These are phyloP conservation scores for Andrena minutula DNA, from an alignment of 2,888 invertebrate species.

Conservation along the genomic window DNA sequence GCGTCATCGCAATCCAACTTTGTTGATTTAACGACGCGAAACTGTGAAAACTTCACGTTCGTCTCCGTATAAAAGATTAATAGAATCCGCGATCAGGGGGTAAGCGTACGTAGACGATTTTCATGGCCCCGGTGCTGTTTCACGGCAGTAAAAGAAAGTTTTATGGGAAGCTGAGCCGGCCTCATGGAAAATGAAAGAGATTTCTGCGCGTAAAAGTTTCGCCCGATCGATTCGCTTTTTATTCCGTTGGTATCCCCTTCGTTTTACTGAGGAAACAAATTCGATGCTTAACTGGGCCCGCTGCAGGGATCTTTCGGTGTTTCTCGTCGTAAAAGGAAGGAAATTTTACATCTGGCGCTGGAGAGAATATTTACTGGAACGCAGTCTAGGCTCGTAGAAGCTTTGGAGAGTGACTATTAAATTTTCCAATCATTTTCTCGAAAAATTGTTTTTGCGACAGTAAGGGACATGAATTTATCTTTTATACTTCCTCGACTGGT, in stretches of 20 bases:
- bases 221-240: background rate
- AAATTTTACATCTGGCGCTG: background rate
- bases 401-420: too few relatives aligned
- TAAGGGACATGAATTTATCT: too few relatives aligned
- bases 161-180: conserved; percentile 1
- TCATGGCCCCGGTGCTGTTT: background rate
- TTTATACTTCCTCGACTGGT: too few relatives aligned
- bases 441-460: too few relatives aligned
- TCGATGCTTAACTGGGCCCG: background rate
- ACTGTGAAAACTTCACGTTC: conserved; percentile 31
- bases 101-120: conserved; percentile 31
- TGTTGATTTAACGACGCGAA: conserved; percentile 37
- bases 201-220: background rate
- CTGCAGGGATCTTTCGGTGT: background rate
- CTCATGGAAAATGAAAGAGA: conserved; percentile 11
- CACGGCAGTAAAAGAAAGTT: conserved; percentile 13
- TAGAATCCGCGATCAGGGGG: conserved; percentile 45
- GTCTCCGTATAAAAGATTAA: conserved; percentile 34
- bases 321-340: background rate
- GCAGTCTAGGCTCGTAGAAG: too few relatives aligned
- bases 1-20: conserved; percentile 36
- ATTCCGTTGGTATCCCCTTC: background rate
- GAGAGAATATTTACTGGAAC: too few relatives aligned
- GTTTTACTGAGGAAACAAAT: background rate
- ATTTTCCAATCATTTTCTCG: too few relatives aligned